Evolutionary conservation across 2,113 vertebrate genomes (phyloP).

Genomic region (Pollimyrus isidori): DNA sequence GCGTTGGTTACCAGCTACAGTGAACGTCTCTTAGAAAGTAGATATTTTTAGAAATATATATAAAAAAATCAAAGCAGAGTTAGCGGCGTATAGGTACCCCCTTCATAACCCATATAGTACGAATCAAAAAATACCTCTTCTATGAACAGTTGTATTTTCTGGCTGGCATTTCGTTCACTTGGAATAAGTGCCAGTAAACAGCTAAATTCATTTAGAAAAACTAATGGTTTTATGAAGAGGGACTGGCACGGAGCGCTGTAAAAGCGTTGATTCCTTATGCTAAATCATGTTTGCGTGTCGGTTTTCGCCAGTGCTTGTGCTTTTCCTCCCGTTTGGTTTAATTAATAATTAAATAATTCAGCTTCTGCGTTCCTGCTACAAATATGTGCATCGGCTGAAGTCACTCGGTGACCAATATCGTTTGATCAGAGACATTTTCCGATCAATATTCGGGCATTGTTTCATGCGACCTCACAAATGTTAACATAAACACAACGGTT

Average conservation of each 20-base stretch:
- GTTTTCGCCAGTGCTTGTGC: not conserved
- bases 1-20: not conserved
- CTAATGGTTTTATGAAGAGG: not conserved
- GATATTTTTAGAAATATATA: not conserved
- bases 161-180: not conserved
- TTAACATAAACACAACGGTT: constrained; percentile 12
- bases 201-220: not conserved
- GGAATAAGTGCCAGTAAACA: not conserved
- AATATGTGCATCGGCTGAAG: not conserved
- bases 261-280: constrained; percentile 32
- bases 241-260: not conserved
- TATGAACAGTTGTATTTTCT: not conserved
- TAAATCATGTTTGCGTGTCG: not conserved
- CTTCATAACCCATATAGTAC: not conserved
- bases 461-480: constrained; percentile 14
- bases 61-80: not conserved
- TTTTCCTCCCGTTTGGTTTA: not conserved
- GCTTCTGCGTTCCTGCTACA: not conserved
- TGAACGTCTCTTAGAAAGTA: not conserved
- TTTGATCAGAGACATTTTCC: constrained; percentile 22
- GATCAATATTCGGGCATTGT: constrained; percentile 16
- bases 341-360: not conserved
- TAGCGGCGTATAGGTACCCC: not conserved
- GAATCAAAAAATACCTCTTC: not conserved
- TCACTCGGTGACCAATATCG: constrained; percentile 22